Base-by-base conservation (phyloP, 2,888 invertebrate species). In the Scaptomyza parva region DNA sequence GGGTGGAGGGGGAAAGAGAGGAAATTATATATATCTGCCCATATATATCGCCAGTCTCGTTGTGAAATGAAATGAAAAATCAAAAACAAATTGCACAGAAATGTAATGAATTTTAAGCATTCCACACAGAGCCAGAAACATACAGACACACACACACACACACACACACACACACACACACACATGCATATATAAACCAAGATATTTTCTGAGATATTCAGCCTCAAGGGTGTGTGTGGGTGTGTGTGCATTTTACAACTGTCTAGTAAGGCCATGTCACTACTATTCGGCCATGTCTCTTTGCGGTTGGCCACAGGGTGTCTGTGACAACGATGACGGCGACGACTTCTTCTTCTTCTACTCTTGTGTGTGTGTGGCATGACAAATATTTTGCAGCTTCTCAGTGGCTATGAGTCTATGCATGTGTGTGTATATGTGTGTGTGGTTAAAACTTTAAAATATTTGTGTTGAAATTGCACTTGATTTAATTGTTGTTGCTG, bases 241-340 rank as follows among this genome's bases (percentile, higher is more conserved):
- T 43, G 60, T 58, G 67, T 52, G 59, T 82, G 85, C 67, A 74
- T 64, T 72, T 82, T 86, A 85, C 82, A 82, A 82, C 86, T 85
- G 86, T 85, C 82, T 82, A 79, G 80, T 79, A 79, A 85, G 86
- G 86, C 75, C 79, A 82, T 85, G 82, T 82, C 82, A 86, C 71
- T 86, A 86, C 71, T 86, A 80, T 80, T 80, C 70, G 80, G 81
- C 72, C 86, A 82, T 83, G 84, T 83, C 86, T 84, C 86, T 86
- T 86, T 86, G 81, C 81, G 86, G 86, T 84, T 84, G 84, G 70
- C 83, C 86, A 75, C 86, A 86, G 86, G 86, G 86, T 86, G 82
- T 85, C 82, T 82, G 69, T 81, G 85, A 74, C 82, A 76, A 76
- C 70, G 72, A 67, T 62, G 77, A 51, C 64, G 60, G 37, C 61